Base-by-base conservation (phyloP, 1,140 invertebrate species). In the Pseudomyrmex flavicornis region DNA sequence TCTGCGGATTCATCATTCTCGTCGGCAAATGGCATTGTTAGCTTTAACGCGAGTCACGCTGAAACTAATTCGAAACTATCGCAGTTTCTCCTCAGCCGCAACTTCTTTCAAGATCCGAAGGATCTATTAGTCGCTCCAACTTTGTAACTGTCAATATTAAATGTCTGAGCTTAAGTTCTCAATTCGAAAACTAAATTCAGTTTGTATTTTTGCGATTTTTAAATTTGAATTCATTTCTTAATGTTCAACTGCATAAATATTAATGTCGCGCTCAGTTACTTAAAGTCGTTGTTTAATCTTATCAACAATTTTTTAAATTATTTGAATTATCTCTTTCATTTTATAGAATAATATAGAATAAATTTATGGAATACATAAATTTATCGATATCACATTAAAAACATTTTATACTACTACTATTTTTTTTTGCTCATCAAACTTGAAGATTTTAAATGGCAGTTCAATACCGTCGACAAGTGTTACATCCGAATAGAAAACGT, bases 41-140 rank as follows among this genome's bases (percentile, higher is more conserved):
- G 54, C 20, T 17, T 35, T 35, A 35, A 22, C 12, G 17, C 63
- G 65, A 79, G 17, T 79, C 44, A 22, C 7, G 35, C 46, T 44
- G 68, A 61, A 80, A 80, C 76, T 80, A 72, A 80, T 80, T 15
- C 44, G 13, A 80, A 80, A 61, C 66, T 79, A 70, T 79, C 15
- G 54, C 54, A 48, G 44, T 48, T 58, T 70, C 65, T 59, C 35
- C 52, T 46, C 35, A 70, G 20, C 15, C 76, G 44, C 54, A 46
- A 17, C 46, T 69, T 79, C 63, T 69, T 69, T 80, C 52, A 70
- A 56, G 17, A 66, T 54, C 48, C 15, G 20, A 70, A 7, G 15
- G 15, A 9, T 48, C 13, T 44, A 46, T 65, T 26, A 59, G 22
- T 54, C 65, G 62, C 9, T 56, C 1, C 66, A 59, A 59, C 54